These are phyloP conservation scores for Bambusicola thoracicus DNA, from an alignment of 2,113 vertebrate species.

Conservation along the genomic window DNA sequence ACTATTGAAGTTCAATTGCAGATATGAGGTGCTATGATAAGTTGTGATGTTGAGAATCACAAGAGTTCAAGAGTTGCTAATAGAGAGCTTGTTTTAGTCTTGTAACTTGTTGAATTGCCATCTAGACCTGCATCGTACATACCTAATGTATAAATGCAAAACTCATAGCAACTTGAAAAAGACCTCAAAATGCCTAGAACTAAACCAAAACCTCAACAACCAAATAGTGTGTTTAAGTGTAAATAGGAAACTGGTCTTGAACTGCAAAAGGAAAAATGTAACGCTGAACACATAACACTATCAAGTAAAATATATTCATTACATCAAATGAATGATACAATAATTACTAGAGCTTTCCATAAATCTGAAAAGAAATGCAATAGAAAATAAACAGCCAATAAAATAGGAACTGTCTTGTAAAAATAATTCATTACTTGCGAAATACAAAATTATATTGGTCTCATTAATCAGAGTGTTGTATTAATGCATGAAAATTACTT, in stretches of 20 bases:
- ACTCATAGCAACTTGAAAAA: neutral
- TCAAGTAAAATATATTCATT: slow-evolving; percentile 31
- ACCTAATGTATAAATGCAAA: neutral
- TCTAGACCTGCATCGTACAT: neutral
- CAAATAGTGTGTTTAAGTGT: neutral
- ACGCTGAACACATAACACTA: slow-evolving; percentile 19
- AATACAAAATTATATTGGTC: slow-evolving; percentile 52
- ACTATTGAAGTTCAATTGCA: neutral
- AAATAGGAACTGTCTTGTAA: slow-evolving; percentile 35
- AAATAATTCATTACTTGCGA: slow-evolving; percentile 45
- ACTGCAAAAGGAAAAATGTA: neutral
- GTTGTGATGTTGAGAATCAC: neutral
- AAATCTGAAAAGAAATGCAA: slow-evolving; percentile 37
- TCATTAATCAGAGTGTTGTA: slow-evolving; percentile 49
- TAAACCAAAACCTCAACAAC: neutral
- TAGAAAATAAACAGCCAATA: slow-evolving; percentile 56
- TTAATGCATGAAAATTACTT: neutral
- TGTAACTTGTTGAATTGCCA: neutral
- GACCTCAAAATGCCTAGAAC: neutral
- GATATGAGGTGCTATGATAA: neutral
- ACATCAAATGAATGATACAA: slow-evolving; percentile 7
- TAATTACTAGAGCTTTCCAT: slow-evolving; percentile 36
- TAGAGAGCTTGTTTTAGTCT: neutral
- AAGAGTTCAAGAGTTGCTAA: neutral
- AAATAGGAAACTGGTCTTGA: slow-evolving; percentile 8